Base-by-base conservation (phyloP, 2,113 vertebrate genomes). In the Todiramphus chloris region DNA sequence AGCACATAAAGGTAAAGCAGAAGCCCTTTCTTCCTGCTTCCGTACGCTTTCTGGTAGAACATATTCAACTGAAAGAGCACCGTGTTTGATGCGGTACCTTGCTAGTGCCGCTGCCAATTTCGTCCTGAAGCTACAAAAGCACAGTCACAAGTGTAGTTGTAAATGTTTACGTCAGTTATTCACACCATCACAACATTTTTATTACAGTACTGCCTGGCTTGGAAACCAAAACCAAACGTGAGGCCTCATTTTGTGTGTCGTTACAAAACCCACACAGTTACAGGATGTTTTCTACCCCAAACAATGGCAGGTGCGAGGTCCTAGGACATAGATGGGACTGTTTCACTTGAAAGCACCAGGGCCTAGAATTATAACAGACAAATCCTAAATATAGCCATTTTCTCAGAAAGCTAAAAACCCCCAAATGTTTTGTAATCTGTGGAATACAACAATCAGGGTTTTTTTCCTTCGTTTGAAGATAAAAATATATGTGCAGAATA, bases 61-160 rank as follows among this genome's bases (percentile, higher is more conserved):
- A 41, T 92, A 94, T 23, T 99, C 98, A 84, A 99, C 98, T 58
- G 98, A 98, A 87, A 96, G 88, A 93, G 99, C 98, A 70, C 98
- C 93, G 3, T 98, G 96, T 95, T 99, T 99, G 97, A 99, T 99
- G 91, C 99, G 98, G 96, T 90, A 99, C 70, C 99, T 98, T 56
- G 99, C 99, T 89, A 99, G 62, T 3, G 99, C 98, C 19, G 99
- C 99, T 67, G 98, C 99, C 94, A 99, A 95, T 87, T 99, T 99
- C 72, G 97, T 99, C 97, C 97, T 99, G 88, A 87, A 98, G 93
- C 99, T 99, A 96, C 31, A 96, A 91, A 96, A 5, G 83, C 17
- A 93, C 27, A 93, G 85, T 46, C 39, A 93, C 68, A 79, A 72
- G 33, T 77, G 70, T 31, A 81, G 0, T 41, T 59, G 16, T 7